Conservation (phyloP, 2,797 vertebrate species). For the Xyrichtys novacula region DNA sequence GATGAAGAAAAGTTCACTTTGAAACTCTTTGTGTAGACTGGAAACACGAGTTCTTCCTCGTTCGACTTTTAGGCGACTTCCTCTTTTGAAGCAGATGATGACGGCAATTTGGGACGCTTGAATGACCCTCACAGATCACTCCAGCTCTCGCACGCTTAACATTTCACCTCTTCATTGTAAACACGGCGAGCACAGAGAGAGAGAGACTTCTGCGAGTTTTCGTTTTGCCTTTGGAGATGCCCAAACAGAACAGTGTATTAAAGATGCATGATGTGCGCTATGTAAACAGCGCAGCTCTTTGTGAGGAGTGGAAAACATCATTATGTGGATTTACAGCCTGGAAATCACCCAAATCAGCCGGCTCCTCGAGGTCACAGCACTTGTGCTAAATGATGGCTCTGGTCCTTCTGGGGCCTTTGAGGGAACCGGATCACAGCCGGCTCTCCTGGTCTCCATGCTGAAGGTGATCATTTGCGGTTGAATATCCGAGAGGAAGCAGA, state of each 20-base stretch:
- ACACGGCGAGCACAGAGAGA: not conserved
- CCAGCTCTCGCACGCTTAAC: not conserved
- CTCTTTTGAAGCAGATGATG: not conserved
- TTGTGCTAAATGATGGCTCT: constrained; percentile 19
- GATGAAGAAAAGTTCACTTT: too few species aligned
- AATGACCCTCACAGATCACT: constrained; percentile 2
- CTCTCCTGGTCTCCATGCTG: not conserved
- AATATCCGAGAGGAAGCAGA: constrained; percentile 16
- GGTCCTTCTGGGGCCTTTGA: constrained; percentile 16
- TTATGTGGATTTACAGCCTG: constrained; percentile 48
- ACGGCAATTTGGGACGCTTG: not conserved
- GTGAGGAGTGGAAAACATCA: constrained; percentile 47
- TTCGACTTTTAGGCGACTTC: not conserved
- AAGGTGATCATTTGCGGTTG: constrained; percentile 26
- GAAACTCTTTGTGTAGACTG: too few species aligned
- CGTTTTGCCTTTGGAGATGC: constrained; percentile 9
- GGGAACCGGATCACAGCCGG: constrained; percentile 12
- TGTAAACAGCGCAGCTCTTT: constrained; percentile 50
- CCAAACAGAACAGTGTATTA: constrained; percentile 38
- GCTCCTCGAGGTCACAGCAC: constrained; percentile 14
- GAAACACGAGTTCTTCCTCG: too few species aligned
- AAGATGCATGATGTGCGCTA: constrained; percentile 25
- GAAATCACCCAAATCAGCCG: constrained; percentile 30
- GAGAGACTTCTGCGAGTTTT: constrained; percentile 15
- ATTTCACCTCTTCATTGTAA: constrained; percentile 11